phyloP scores from a whole-genome alignment of 2,888 invertebrate genomes.

The Lithophane socia region DNA sequence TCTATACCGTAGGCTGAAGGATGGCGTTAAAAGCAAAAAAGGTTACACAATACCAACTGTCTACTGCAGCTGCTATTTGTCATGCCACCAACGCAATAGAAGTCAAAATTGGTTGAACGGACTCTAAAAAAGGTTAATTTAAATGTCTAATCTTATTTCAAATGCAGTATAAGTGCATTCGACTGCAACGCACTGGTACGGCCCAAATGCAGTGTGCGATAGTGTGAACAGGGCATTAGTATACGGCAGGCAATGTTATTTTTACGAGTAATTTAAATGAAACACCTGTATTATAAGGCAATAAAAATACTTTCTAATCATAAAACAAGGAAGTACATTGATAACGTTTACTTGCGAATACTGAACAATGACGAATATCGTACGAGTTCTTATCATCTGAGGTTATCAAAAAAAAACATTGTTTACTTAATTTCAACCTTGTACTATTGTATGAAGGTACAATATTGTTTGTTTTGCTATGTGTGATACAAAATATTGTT shows the following conservation, averaged over 20 bases:
- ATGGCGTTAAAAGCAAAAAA: no score
- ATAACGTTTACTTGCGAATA: conserved; percentile 26
- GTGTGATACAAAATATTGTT: conserved; percentile 28
- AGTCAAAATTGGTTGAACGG: no score
- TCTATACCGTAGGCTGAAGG: no score
- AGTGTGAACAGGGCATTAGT: background rate
- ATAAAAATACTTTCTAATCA: conserved; percentile 35
- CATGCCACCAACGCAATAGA: no score
- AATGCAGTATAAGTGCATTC: no score
- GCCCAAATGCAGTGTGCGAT: no score
- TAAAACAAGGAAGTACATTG: conserved; percentile 43
- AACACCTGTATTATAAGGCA: background rate
- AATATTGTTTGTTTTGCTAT: conserved; percentile 14
- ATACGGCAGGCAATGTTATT: background rate
- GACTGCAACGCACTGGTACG: no score
- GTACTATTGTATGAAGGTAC: background rate
- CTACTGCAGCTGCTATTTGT: no score
- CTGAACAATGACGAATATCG: conserved; percentile 59
- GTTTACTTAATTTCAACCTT: conserved; percentile 27
- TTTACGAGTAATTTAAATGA: conserved; percentile 10
- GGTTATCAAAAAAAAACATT: conserved; percentile 39
- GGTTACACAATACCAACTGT: no score
- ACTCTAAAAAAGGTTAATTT: no score
- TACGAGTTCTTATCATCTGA: conserved; percentile 61
- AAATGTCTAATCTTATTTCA: no score